Evolutionary conservation across 2,888 invertebrate species (phyloP), one percentile per base, ranked within the genome.

Genomic region (Amorpha juglandis): DNA sequence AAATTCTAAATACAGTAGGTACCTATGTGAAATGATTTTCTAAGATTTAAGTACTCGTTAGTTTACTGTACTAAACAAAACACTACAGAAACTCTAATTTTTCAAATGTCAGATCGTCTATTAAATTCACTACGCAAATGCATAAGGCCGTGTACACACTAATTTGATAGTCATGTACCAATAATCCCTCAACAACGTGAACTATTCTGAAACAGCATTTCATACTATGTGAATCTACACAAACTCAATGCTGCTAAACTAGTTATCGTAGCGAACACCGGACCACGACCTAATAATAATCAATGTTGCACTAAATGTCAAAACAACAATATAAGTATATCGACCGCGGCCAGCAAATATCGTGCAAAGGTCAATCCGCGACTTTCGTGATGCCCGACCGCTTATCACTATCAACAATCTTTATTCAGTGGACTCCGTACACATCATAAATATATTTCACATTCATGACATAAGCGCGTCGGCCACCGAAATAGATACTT

Each of bases 401-500:
- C 58, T 19, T 58, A 42, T 19, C 55, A 38, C 12, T 58, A 58
- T 42, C 42, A 58, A 58, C 58, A 42, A 58, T 58, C 19, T 38
- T 58, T 58, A 58, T 19, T 19, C 42, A 58, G 33, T 42, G 64
- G 64, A 53, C 53, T 33, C 27, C 12, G 51, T 52, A 63, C 27
- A 42, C 52, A 21, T 19, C 42, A 63, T 19, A 52, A 27, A 63
- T 52, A 42, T 33, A 48, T 47, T 38, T 35, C 47, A 64, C 55
- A 38, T 38, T 58, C 58, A 58, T 58, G 48, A 65, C 50, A 66
- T 51, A 52, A 19, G 42, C 21, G 55, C 64, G 42, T 67, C 64
- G 63, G 69, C 47, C 47, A 69, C 68, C 68, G 71, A 68, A 69
- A 68, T 70, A 74, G 71, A 72, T 68, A 76, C 45, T 76, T 71